These are phyloP conservation scores for Melinopterus prodromus DNA, from an alignment of 2,888 invertebrate species.

Conservation along the genomic window DNA sequence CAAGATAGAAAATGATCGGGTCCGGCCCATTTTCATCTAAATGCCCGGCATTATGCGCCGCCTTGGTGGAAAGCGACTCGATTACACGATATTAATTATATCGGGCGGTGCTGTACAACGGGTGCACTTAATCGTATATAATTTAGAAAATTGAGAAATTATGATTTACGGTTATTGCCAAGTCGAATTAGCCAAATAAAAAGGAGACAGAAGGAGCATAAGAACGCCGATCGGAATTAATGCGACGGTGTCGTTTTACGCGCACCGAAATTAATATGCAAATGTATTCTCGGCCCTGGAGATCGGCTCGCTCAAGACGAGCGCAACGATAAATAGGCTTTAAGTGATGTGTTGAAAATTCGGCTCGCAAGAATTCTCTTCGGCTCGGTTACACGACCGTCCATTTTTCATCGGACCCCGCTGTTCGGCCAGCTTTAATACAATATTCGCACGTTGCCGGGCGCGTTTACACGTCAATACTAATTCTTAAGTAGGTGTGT, in stretches of 20 bases:
- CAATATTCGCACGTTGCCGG: constrained; percentile 45
- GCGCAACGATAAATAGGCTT: constrained; percentile 11
- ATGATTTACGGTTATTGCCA: constrained; percentile 35
- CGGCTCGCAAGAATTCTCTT: constrained; percentile 41
- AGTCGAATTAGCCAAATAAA: constrained; percentile 33
- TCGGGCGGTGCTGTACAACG: constrained; percentile 7
- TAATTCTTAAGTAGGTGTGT: constrained; percentile 38
- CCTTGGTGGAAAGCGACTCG: constrained; percentile 5
- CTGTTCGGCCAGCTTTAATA: constrained; percentile 44
- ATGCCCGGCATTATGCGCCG: constrained; percentile 17
- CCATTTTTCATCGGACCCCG: neutral
- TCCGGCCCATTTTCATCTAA: constrained; percentile 17
- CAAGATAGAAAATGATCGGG: constrained; percentile 4
- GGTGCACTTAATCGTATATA: constrained; percentile 29
- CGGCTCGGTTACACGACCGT: neutral
- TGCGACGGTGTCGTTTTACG: constrained; percentile 9
- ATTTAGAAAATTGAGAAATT: constrained; percentile 39
- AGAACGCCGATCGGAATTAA: neutral
- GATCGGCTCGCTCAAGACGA: constrained; percentile 8
- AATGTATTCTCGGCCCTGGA: constrained; percentile 9
- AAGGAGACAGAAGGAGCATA: constrained; percentile 18
- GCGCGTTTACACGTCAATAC: constrained; percentile 40
- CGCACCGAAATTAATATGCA: constrained; percentile 17
- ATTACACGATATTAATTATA: constrained; percentile 25
- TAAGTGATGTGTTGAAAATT: constrained; percentile 46